Conservation (phyloP, 2,888 invertebrate species). For the Adelphocoris suturalis region DNA sequence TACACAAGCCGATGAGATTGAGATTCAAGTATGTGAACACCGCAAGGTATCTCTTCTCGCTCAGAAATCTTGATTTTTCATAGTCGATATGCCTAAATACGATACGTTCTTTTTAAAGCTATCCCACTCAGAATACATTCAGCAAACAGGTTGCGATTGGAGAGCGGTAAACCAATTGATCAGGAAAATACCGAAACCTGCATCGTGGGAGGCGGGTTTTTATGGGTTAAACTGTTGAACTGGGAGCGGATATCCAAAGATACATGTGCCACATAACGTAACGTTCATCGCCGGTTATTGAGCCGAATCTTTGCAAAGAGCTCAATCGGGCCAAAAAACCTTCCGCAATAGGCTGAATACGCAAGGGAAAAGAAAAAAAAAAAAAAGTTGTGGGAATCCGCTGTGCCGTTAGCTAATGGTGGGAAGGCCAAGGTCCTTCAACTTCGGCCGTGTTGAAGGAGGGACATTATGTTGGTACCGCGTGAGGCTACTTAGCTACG, state of each 20-base stretch:
- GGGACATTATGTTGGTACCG: not conserved
- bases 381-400: conserved; percentile 46
- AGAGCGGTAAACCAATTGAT: too few relatives aligned
- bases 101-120: too few relatives aligned
- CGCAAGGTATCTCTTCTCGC: too few relatives aligned
- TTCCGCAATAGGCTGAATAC: not conserved
- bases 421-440: conserved; percentile 46
- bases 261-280: not conserved
- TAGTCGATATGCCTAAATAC: too few relatives aligned
- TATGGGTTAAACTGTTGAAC: too few relatives aligned
- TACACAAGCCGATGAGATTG: too few relatives aligned
- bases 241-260: not conserved
- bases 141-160: too few relatives aligned
- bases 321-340: not conserved
- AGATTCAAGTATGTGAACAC: too few relatives aligned
- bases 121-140: too few relatives aligned
- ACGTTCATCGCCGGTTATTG: not conserved
- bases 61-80: too few relatives aligned
- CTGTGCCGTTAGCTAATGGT: conserved; percentile 45
- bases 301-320: not conserved
- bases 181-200: too few relatives aligned
- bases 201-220: too few relatives aligned
- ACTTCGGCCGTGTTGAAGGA: conserved; percentile 6
- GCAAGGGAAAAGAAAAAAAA: not conserved
- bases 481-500: conserved; percentile 36